These are phyloP conservation scores for Calidris pugnax DNA, from an alignment of 2,113 vertebrate genomes.

Conservation along the genomic window DNA sequence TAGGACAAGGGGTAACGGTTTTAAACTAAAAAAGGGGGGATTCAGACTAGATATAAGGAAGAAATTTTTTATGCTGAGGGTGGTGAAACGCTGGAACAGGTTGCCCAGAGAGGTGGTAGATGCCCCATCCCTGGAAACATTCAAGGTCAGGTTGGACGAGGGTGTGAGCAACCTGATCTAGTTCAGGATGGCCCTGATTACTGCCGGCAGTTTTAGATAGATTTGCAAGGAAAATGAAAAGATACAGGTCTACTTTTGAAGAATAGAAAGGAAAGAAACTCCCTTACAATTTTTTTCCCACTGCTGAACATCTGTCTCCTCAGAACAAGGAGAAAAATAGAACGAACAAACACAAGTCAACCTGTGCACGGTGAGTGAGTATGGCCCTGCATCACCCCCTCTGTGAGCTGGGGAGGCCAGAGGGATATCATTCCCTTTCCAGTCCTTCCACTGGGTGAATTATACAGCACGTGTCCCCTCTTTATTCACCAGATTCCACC, in stretches of 20 bases:
- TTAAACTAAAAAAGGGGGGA: background rate
- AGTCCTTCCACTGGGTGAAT: background rate
- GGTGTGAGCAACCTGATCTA: background rate
- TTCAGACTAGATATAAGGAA: background rate
- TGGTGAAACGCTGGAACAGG: background rate
- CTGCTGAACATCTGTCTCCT: background rate
- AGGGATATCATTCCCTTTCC: background rate
- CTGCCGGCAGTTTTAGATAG: background rate
- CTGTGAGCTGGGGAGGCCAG: background rate
- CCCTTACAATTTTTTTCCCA: background rate
- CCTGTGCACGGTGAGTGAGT: background rate
- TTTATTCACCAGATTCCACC: background rate
- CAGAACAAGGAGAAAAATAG: background rate
- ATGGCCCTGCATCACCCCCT: background rate
- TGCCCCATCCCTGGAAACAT: background rate
- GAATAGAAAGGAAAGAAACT: background rate
- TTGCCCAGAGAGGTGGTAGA: background rate
- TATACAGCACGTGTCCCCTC: background rate
- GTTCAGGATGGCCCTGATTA: background rate
- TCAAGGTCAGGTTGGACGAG: too few relatives aligned
- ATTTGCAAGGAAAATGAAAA: background rate
- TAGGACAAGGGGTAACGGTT: background rate
- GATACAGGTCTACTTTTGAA: background rate
- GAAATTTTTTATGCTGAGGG: background rate
- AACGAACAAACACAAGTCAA: background rate